These are phyloP conservation scores for Thalassarche chlororhynchos DNA, from an alignment of 2,113 vertebrate genomes.

Conservation along the genomic window DNA sequence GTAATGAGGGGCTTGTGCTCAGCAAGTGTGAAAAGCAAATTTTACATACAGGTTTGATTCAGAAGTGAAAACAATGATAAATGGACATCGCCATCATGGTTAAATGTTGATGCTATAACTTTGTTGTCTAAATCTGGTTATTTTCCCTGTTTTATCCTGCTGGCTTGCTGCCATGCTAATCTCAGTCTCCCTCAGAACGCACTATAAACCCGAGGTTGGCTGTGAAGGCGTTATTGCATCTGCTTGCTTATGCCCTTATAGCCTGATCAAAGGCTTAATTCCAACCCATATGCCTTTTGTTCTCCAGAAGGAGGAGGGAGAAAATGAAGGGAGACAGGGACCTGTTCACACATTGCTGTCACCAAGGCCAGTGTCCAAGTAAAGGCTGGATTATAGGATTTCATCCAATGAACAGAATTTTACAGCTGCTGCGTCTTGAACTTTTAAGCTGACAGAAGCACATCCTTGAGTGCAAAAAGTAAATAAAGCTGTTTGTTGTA, in stretches of 20 bases:
- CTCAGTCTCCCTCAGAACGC: not conserved
- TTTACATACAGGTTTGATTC: fast-evolving
- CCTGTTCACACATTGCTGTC: not conserved
- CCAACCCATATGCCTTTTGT: not conserved
- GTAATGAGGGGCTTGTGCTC: not conserved
- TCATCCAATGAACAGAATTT: not conserved
- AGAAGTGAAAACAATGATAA: not conserved
- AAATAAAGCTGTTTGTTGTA: not conserved
- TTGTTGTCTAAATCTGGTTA: not conserved
- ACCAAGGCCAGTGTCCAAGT: not conserved
- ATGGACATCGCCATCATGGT: not conserved
- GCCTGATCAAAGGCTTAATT: not conserved
- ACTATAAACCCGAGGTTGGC: not conserved
- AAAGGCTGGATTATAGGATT: not conserved
- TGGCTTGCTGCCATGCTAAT: not conserved
- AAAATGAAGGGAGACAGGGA: not conserved
- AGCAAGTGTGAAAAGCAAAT: not conserved
- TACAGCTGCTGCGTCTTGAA: not conserved
- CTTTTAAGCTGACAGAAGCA: not conserved
- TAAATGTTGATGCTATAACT: not conserved
- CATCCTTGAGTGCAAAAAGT: not conserved
- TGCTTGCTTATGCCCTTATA: not conserved
- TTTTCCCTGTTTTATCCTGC: not conserved
- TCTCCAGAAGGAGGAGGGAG: not conserved
- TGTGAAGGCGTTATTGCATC: not conserved